Percentiles rank a stretch among this genome's conserved stretches.
Evolutionary conservation across 2,113 vertebrate species (phyloP).

Genomic region (Apodemus speciosus): DNA sequence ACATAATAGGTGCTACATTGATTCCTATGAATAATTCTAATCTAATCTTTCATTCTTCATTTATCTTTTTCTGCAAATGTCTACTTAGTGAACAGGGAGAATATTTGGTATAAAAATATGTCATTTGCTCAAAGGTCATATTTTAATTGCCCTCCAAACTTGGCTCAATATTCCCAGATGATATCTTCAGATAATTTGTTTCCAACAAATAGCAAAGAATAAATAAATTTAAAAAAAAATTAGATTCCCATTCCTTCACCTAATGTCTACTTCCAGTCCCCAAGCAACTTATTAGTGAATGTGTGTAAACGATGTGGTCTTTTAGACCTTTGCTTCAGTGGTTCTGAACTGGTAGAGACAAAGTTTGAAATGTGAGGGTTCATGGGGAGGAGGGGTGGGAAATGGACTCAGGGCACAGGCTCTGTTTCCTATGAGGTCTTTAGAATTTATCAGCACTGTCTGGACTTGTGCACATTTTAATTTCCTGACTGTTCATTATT

Average conservation of each 20-base stretch:
- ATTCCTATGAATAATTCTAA: background rate
- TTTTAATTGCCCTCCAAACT: constrained; percentile 58
- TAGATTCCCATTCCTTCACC: constrained; percentile 1
- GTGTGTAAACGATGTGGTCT: constrained; percentile 23
- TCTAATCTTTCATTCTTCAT: constrained; percentile 17
- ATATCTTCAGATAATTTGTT: constrained; percentile 47
- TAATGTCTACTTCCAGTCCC: constrained; percentile 54
- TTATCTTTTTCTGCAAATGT: constrained; percentile 56
- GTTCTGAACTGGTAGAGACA: constrained; percentile 1
- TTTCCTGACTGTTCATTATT: background rate
- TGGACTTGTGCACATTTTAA: background rate
- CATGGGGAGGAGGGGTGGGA: accelerated
- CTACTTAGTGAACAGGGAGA: constrained; percentile 31
- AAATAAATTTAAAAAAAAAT: constrained; percentile 56
- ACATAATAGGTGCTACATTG: background rate
- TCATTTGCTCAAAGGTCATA: constrained; percentile 47
- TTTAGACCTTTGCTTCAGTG: constrained; percentile 20
- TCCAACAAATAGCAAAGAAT: constrained; percentile 11
- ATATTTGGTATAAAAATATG: background rate
- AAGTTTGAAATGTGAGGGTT: background rate
- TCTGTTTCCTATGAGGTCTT: background rate
- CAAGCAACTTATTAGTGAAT: constrained; percentile 48
- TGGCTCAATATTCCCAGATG: constrained; percentile 33
- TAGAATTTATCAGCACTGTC: background rate
- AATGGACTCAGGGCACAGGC: accelerated